Base-by-base conservation (phyloP, 1,140 invertebrate genomes). In the Aphelenchoides fujianensis region DNA sequence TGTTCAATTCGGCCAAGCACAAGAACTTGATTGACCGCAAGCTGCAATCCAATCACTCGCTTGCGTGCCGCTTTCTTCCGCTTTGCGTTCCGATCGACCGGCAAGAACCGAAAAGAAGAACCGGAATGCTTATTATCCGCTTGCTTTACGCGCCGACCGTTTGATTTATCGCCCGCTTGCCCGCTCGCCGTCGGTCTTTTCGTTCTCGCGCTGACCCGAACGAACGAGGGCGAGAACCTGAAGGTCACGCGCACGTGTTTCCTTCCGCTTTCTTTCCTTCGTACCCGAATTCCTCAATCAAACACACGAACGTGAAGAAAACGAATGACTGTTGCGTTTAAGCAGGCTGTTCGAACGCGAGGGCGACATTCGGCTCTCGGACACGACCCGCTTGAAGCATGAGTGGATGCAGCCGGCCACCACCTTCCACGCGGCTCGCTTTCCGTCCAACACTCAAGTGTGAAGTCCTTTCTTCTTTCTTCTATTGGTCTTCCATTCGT, bases 371-470 rank as follows among this genome's bases (percentile, higher is more conserved):
- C 63, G 63, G 12, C 23, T 66, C 36, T 66, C 63, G 32, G 63
- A 66, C 31, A 66, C 63, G 16, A 30, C 36, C 12, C 31, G 31
- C 12, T 48, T 66, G 12, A 34, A 37, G 32, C 37, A 16, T 12
- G 63, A 66, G n/a, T 66, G 63, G 63, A 34, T 30, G 12, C 63
- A 66, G 31, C 63, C 31, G 27, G 53, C 12, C 34, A 66, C 63
- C 23, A 36, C 36, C 32, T 36, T 66, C 53, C 27, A 12, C 16
- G 16, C 32, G 36, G 12, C 73, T 16, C 69, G 19, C 19, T 28
- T 73, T 30, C 69, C 69, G 37, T 73, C 69, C 30, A 71, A 71
- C 69, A 72, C 32, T 72, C 69, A 70, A 70, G 68, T 71, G 16
- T 71, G 68, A 72, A 41, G 23, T 35, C n/a, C n/a, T n/a, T n/a